Conservation (phyloP, 2,113 vertebrate genomes). For the Ictalurus punctatus region DNA sequence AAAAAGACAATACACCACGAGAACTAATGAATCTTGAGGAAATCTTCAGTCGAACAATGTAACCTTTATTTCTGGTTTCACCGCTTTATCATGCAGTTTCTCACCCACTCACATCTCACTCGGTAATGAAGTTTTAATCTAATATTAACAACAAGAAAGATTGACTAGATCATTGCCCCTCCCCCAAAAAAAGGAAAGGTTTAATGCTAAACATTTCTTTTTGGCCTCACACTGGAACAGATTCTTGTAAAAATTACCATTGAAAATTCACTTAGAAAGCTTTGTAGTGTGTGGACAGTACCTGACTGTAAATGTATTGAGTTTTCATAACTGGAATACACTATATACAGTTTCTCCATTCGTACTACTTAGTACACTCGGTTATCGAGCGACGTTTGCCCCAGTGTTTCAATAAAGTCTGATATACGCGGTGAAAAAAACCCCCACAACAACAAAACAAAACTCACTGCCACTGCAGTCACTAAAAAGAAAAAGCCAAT, state of each 20-base stretch:
- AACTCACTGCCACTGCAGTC: neutral
- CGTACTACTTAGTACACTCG: neutral
- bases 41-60: neutral
- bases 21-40: neutral
- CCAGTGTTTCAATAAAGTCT: slow-evolving; percentile 17
- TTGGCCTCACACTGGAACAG: slow-evolving; percentile 40
- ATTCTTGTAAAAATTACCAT: neutral
- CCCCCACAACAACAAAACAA: neutral
- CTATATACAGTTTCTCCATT: slow-evolving; percentile 6
- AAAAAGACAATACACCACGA: neutral
- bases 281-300: slow-evolving; percentile 38
- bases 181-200: neutral
- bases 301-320: slow-evolving; percentile 50
- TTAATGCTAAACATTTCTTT: slow-evolving; percentile 13
- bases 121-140: neutral
- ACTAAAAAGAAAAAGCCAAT: neutral
- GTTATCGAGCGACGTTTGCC: neutral
- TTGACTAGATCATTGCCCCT: neutral
- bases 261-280: neutral
- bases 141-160: neutral
- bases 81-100: slow-evolving; percentile 31
- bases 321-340: slow-evolving; percentile 27
- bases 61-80: slow-evolving; percentile 46
- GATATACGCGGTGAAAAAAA: slow-evolving; percentile 2
- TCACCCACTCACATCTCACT: neutral